Percentiles rank a stretch among this genome's conserved stretches.
Conservation (phyloP, 2,797 vertebrate genomes). For the Hypotaenidia okinawae region DNA sequence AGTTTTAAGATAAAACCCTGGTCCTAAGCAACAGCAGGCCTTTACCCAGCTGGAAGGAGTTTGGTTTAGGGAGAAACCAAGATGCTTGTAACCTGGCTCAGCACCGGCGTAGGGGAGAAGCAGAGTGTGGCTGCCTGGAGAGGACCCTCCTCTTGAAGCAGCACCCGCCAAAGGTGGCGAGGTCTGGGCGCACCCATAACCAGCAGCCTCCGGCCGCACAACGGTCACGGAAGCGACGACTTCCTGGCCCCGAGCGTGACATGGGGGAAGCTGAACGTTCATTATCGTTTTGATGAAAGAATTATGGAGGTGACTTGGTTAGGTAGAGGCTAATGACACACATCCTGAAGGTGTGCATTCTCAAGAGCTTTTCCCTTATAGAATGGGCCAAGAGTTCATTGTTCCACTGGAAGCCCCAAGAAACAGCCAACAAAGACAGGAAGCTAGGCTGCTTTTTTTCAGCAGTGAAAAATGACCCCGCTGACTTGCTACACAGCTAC, state of each 20-base stretch:
- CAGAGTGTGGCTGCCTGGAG: rapidly evolving
- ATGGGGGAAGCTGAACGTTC: not conserved
- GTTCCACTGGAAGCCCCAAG: conserved; percentile 5
- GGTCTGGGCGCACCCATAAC: not conserved
- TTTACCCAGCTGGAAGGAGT: not conserved
- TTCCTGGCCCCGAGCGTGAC: not conserved
- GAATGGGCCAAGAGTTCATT: not conserved
- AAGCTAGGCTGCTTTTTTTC: conserved; percentile 38
- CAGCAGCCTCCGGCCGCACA: not conserved
- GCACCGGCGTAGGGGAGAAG: not conserved
- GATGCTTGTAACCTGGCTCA: not conserved
- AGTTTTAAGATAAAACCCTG: not conserved
- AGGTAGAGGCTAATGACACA: conserved; percentile 2
- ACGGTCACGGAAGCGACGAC: not conserved
- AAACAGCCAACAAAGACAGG: conserved; percentile 51
- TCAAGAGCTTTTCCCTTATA: not conserved
- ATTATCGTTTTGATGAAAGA: not conserved
- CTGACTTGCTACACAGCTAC: conserved; percentile 9
- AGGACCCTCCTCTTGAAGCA: not conserved
- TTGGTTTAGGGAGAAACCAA: not conserved
- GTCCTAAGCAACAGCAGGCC: not conserved
- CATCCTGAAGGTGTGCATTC: conserved; percentile 48
- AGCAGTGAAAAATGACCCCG: not conserved
- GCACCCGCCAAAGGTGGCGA: rapidly evolving
- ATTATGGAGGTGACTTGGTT: conserved; percentile 13